Evolutionary conservation across 2,888 invertebrate genomes (phyloP), one percentile per base, ranked within the genome.

Genomic region (Thera obeliscata): DNA sequence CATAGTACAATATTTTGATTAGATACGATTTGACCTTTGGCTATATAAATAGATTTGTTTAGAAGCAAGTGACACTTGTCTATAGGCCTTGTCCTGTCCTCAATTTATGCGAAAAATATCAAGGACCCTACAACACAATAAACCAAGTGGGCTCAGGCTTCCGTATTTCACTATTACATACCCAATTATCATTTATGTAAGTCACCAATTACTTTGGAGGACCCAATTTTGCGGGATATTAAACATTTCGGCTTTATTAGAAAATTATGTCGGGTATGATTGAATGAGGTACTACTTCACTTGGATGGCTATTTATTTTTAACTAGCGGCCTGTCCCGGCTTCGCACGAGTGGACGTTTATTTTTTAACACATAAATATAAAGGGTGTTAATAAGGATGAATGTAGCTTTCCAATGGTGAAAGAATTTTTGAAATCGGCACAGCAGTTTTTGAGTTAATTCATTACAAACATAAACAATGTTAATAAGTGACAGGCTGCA

Each of bases 181-280:
- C 67, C 66, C 71, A 72, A 75, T 75, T 69, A 74, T 74, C 74
- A 75, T 74, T 71, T 57, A 56, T 46, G 64, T 68, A 72, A 72
- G 72, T 75, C 70, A 67, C 69, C 72, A 72, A 72, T 75, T 74
- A 74, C 67, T 56, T 61, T 52, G 41, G 61, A 67, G 69, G 67
- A 67, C 71, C 74, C 74, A 75, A 74, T 75, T 75, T 75, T 67
- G 72, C 72, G 75, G 74, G 69, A 58, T 72, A 74, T 75, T 75
- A 75, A 71, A 67, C 74, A 71, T 70, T 75, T 70, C 22, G 66
- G 55, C 66, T 66, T 71, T 71, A 71, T 71, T 74, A 74, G 64
- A 67, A 72, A 66, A 71, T 69, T 67, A 71, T 64, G 61, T 58
- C 56, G 54, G 61, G 57, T 61, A 63, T 69, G 66, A 69, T 69